Base-by-base conservation (phyloP, 2,113 vertebrate genomes). In the Leuciscus idus region DNA sequence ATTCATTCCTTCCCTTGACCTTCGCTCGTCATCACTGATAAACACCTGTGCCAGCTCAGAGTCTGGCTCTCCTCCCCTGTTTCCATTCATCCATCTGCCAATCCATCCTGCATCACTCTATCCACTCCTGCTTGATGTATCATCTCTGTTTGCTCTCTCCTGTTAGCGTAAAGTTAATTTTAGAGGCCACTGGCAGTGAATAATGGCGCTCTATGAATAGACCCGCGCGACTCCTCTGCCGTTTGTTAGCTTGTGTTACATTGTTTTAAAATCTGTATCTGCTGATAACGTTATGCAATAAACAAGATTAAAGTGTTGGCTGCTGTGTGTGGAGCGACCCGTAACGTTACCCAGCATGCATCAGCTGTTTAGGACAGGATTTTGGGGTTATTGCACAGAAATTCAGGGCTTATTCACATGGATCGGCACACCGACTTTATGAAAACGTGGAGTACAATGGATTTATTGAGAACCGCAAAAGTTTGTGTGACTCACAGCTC, bases 11-110 rank as follows among this genome's bases (percentile, higher is more conserved):
- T 73, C 68, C 68, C 30, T 59, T 33, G 52, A 84, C 82, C 82
- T 83, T 76, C 73, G 9, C 72, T 87, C 59, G 59, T 83, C 85
- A 83, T 81, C 79, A 13, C 80, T 83, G 85, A 87, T 81, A 87
- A 83, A 83, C 85, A 86, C 85, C 78, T 81, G 70, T 86, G 55
- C 52, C 68, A 84, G 82, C 82, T 73, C 82, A 84, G 28, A 73
- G 72, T 86, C 70, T 82, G 66, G 66, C 85, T 83, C 64, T 52
- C 57, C 66, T 82, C 74, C 72, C 15, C 70, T 82, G 68, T 70
- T 15, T 70, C 33, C 82, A 84, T 84, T 73, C 82, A 73, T 84
- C 68, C 82, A 84, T 84, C 68, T 84, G 82, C 68, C 82, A 72
- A 74, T 55, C 59, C 80, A 46, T 81, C 77, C 75, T 46, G 26